These are phyloP conservation scores for Thripadectes ignobilis DNA, from an alignment of 2,797 vertebrate species.

Conservation along the genomic window DNA sequence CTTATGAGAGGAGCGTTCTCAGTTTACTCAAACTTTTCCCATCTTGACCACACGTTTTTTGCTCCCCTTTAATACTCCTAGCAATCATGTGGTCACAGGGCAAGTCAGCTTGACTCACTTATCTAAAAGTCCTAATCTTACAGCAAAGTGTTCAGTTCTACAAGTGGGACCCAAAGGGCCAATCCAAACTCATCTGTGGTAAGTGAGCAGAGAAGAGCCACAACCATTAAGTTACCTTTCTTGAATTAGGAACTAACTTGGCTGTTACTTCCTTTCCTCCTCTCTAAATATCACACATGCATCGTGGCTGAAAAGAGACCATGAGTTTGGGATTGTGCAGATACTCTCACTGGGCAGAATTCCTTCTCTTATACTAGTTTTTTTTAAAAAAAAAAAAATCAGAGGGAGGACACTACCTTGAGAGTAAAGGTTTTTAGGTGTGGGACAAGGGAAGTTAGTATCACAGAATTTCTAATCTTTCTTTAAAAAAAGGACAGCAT, in stretches of 20 bases:
- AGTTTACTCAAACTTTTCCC: not conserved
- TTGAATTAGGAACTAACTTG: not conserved
- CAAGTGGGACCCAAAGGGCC: not conserved
- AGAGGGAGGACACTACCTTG: not conserved
- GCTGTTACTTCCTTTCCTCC: not conserved
- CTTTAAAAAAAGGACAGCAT: not conserved
- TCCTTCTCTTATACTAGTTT: not conserved
- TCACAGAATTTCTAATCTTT: not conserved
- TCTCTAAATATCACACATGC: not conserved
- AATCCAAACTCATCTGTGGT: not conserved
- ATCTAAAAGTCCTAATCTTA: not conserved
- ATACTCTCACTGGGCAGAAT: not conserved
- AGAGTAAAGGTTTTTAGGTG: not conserved
- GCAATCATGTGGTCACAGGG: not conserved
- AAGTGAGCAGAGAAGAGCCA: not conserved
- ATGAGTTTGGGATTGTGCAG: not conserved
- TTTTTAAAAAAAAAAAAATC: too few relatives aligned
- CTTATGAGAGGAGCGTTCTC: not conserved
- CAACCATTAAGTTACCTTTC: not conserved
- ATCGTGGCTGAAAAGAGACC: not conserved
- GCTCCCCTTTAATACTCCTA: not conserved
- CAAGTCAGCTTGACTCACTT: not conserved
- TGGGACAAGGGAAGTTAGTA: not conserved
- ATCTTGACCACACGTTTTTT: not conserved
- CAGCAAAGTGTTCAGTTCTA: not conserved